A percentile compares a stretch with the other conserved stretches of the same genome.
These are phyloP conservation scores for Metridium senile DNA, from an alignment of 92 coral and sea anemone genomes.

Conservation along the genomic window DNA sequence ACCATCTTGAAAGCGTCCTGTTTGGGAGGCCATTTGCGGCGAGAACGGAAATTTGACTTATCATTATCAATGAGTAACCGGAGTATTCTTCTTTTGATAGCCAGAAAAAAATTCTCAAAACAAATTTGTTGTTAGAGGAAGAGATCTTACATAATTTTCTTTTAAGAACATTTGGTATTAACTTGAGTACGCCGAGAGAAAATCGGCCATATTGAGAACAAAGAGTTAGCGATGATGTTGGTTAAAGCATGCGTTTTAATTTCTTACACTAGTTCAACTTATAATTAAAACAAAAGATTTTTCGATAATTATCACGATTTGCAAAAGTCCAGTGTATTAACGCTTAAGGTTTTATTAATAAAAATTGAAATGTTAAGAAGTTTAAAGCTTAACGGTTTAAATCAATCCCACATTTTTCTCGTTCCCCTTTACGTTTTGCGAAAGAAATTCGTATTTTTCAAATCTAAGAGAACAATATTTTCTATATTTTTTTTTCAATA, in stretches of 20 bases:
- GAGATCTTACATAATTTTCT: background rate
- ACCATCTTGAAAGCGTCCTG: constrained; percentile 12
- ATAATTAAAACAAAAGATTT: too few species aligned
- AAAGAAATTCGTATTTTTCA: too few species aligned
- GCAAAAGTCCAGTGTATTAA: too few species aligned
- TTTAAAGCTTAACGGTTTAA: too few species aligned
- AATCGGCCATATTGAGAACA: background rate
- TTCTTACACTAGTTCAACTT: too few species aligned
- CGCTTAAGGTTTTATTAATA: too few species aligned
- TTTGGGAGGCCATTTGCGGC: background rate
- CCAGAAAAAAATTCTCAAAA: constrained; percentile 14
- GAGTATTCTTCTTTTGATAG: background rate
- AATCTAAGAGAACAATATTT: too few species aligned
- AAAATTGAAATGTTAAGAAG: too few species aligned
- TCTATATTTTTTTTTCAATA: too few species aligned
- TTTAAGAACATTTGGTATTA: background rate
- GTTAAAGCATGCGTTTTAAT: background rate
- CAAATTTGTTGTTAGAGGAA: background rate
- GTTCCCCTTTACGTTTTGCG: too few species aligned
- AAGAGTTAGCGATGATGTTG: background rate
- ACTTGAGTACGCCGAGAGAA: background rate
- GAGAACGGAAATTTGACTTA: constrained; percentile 8
- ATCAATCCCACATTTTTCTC: too few species aligned
- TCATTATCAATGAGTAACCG: constrained; percentile 2
- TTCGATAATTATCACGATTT: too few species aligned